Conservation (phyloP, 2,113 vertebrate genomes). For the Lutjanus erythropterus region DNA sequence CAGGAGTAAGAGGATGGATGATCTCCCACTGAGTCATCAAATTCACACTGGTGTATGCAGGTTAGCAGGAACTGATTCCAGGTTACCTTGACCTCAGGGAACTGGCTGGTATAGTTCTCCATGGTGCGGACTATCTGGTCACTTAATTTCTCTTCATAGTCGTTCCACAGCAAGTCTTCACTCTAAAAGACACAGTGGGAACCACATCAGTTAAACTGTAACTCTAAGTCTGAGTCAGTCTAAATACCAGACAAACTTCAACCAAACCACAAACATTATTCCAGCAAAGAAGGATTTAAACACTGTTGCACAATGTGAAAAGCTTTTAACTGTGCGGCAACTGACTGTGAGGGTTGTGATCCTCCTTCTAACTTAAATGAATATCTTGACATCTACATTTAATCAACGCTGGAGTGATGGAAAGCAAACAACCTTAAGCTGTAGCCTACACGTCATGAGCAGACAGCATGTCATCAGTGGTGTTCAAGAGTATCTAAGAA, state of each 20-base stretch:
- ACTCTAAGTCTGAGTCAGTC: neutral
- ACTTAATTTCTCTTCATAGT: slow-evolving; percentile 92
- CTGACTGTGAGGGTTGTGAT: neutral
- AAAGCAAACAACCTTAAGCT: neutral
- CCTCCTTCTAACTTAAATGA: neutral
- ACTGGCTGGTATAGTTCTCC: slow-evolving; percentile 95
- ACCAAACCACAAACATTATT: neutral
- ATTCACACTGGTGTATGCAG: neutral
- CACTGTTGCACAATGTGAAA: neutral
- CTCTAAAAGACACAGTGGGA: slow-evolving; percentile 81
- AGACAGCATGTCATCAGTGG: neutral
- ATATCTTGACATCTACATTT: neutral
- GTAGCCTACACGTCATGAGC: neutral
- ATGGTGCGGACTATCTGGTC: slow-evolving; percentile 92
- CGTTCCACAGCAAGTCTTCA: slow-evolving; percentile 95
- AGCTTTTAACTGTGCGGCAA: neutral
- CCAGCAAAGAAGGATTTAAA: neutral
- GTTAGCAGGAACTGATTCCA: neutral
- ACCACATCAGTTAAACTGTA: neutral
- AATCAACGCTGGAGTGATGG: neutral
- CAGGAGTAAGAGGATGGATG: neutral
- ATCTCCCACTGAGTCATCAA: neutral
- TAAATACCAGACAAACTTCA: neutral
- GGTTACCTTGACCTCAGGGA: slow-evolving; percentile 91
- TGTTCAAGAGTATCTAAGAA: neutral